Conservation (phyloP, 2,113 vertebrate genomes). For the Misgurnus mizolepis region DNA sequence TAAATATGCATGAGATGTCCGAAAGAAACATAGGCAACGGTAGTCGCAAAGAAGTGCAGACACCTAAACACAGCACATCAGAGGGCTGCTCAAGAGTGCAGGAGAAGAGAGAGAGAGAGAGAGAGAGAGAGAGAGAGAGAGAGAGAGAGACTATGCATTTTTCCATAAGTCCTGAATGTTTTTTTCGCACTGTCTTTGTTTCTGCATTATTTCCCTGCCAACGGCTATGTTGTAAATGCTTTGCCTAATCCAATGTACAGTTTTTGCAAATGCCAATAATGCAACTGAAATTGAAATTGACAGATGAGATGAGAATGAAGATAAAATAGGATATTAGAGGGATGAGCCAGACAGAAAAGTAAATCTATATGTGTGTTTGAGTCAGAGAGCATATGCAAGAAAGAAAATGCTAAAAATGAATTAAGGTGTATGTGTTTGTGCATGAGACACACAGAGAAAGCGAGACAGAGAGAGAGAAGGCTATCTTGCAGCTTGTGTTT, state of each 20-base stretch:
- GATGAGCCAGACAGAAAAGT: not conserved
- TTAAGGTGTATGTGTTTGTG: not conserved
- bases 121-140: conserved; percentile 28
- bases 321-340: not conserved
- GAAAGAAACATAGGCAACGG: conserved; percentile 69
- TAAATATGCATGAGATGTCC: conserved; percentile 82
- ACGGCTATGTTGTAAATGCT: no score
- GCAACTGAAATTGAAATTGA: not conserved
- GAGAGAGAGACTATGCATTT: not conserved
- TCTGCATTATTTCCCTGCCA: no score
- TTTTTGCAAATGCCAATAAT: no score
- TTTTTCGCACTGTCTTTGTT: no score
- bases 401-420: conserved; percentile 11
- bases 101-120: conserved; percentile 58
- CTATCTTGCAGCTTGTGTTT: conserved; percentile 27
- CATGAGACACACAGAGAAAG: conserved; percentile 16
- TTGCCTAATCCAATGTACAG: no score
- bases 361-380: not conserved
- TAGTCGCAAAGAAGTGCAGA: conserved; percentile 72
- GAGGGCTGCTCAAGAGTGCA: conserved; percentile 62
- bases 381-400: not conserved
- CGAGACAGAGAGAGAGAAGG: conserved; percentile 2
- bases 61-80: conserved; percentile 70
- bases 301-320: conserved; percentile 11
- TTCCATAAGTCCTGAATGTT: no score